phyloP scores from a whole-genome alignment of 2,113 vertebrate species.

The Pomatostomus ruficeps region DNA sequence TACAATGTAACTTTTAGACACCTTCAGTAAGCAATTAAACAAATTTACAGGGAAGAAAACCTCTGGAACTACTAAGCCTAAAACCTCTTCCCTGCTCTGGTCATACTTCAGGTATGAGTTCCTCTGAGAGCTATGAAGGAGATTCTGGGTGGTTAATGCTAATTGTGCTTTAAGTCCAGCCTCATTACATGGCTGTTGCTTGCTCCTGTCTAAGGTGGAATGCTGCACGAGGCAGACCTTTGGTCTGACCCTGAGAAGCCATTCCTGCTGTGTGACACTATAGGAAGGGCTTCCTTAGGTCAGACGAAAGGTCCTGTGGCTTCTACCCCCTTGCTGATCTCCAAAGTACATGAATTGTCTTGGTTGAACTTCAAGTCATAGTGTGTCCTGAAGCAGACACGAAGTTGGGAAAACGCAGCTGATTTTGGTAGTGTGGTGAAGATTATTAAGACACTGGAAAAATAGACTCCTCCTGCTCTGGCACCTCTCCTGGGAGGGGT shows the following conservation, averaged over 20 bases:
- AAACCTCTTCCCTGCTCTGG: not conserved
- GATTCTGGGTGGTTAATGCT: not conserved
- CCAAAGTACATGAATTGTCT: not conserved
- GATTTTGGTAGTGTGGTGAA: not conserved
- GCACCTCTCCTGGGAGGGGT: not conserved
- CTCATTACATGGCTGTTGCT: fast-evolving
- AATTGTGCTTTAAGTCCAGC: not conserved
- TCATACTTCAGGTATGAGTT: not conserved
- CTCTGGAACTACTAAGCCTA: not conserved
- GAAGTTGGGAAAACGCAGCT: not conserved
- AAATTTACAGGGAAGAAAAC: not conserved
- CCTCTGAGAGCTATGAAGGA: not conserved
- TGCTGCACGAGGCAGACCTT: not conserved
- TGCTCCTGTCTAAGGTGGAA: not conserved
- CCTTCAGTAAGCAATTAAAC: not conserved
- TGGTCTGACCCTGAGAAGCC: not conserved
- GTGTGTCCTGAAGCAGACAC: not conserved
- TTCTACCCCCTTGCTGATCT: not conserved
- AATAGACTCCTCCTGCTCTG: not conserved
- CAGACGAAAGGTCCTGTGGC: not conserved
- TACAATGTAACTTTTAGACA: not conserved
- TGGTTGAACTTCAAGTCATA: not conserved
- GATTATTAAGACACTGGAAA: not conserved
- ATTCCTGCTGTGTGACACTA: not conserved
- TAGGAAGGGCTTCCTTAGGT: not conserved